Evolutionary conservation across 2,797 vertebrate genomes (phyloP), one percentile per base, ranked within the genome.

Genomic region (Decapterus maruadsi): DNA sequence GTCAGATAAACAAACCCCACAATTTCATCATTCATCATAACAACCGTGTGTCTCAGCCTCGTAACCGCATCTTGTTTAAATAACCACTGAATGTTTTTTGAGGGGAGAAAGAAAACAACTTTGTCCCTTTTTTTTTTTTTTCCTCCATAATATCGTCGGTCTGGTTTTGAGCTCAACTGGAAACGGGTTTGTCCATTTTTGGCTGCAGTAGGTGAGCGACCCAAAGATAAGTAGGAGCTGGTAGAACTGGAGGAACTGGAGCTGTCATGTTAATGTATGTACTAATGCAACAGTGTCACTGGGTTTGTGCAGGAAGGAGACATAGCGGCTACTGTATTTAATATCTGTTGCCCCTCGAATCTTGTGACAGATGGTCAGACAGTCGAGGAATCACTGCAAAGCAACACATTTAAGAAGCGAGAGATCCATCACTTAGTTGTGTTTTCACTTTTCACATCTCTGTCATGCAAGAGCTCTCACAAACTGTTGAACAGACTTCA

Each of bases 321-420:
- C 14, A 9, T 36, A 50, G 0, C 1, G 1, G 31, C 16, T 8
- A 2, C 38, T 14, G 14, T 31, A 14, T 8, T 17, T 60, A 29
- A 36, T 11, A 36, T 14, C 43, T 66, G 1, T 8, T 38, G 40
- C 22, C 22, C 38, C 6, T 34, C 11, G 17, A 54, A 68, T 26
- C 26, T 3, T 26, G 26, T 26, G 61, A 55, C 77, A 83, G 68
- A 78, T 65, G 69, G 56, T 72, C 80, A 69, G 80, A 26, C 26
- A 26, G 26, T 26, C 16, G 29, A 71, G 42, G 26, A 83, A 69
- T 58, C 65, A 7, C 19, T 58, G 66, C 19, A 31, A 40, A 13
- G n/a, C 16, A 62, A 75, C 26, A 57, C 22, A 11, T 48, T 56
- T 65, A 43, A 45, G 48, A 68, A 61, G 54, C n/a, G 29, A 40